Percentiles rank a stretch among this genome's conserved stretches.
These are phyloP conservation scores for Poecilobothrus nobilitatus DNA, from an alignment of 2,888 invertebrate species.

Conservation along the genomic window DNA sequence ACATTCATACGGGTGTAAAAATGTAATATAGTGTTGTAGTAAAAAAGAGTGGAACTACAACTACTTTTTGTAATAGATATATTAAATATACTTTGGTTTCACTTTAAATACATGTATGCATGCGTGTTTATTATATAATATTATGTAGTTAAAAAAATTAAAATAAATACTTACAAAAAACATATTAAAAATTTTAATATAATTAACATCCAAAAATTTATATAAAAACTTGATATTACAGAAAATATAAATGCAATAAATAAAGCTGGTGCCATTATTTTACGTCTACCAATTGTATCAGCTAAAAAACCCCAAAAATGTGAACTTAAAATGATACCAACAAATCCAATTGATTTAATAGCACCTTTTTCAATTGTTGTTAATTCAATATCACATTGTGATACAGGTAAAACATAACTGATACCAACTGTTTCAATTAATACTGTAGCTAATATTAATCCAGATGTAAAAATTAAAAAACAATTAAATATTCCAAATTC, in stretches of 20 bases:
- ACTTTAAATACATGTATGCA: no score
- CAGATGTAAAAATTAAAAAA: conserved; percentile 44
- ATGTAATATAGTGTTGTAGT: no score
- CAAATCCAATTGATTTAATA: conserved; percentile 40
- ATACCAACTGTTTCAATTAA: conserved; percentile 43
- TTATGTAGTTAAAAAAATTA: no score
- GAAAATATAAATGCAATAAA: conserved; percentile 44
- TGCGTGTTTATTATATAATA: not conserved
- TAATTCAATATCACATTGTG: conserved; percentile 42
- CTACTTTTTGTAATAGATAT: no score
- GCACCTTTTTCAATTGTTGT: conserved; percentile 40
- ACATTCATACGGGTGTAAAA: no score
- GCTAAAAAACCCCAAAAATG: conserved; percentile 51
- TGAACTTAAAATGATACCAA: conserved; percentile 47
- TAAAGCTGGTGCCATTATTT: conserved; percentile 45
- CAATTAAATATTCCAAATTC: conserved; percentile 49
- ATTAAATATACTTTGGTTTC: no score
- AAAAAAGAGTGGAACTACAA: no score
- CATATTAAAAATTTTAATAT: conserved; percentile 48
- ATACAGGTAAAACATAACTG: conserved; percentile 49
- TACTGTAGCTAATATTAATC: conserved; percentile 48
- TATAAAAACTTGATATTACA: conserved; percentile 45
- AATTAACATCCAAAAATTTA: conserved; percentile 46
- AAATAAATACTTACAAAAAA: conserved; percentile 42
- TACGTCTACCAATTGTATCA: conserved; percentile 47